These are phyloP conservation scores for Crax fasciolata DNA, from an alignment of 2,797 vertebrate species.

Conservation along the genomic window DNA sequence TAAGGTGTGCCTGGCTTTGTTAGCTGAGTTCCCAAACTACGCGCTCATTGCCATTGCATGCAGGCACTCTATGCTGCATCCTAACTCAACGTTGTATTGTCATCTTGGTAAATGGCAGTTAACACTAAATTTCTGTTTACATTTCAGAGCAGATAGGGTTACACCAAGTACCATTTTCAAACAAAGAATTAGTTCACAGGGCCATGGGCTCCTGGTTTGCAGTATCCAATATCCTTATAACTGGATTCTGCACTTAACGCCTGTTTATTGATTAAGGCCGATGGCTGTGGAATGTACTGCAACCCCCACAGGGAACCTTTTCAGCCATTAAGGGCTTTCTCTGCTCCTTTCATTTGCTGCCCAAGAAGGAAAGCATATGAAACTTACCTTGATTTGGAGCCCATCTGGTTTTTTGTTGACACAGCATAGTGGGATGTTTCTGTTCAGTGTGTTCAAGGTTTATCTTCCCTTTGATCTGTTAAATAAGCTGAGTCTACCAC, in stretches of 20 bases:
- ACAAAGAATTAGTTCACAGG: background rate
- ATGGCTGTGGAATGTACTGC: background rate
- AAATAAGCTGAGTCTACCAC: background rate
- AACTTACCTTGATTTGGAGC: background rate
- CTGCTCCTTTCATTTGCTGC: background rate
- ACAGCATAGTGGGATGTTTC: background rate
- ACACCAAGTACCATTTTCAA: background rate
- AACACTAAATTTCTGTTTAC: background rate
- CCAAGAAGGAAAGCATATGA: background rate
- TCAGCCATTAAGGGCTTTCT: background rate
- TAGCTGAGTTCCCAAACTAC: accelerated
- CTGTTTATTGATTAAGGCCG: background rate
- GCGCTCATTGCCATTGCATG: accelerated
- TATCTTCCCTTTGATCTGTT: background rate
- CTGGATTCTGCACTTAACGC: accelerated
- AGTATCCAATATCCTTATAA: background rate
- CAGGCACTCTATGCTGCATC: accelerated
- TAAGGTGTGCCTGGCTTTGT: background rate
- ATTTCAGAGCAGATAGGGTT: background rate
- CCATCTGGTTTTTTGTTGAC: background rate
- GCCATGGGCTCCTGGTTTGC: background rate
- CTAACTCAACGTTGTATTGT: background rate
- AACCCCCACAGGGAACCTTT: background rate
- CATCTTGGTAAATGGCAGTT: background rate
- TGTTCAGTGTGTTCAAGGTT: background rate